A percentile compares a stretch with the other conserved stretches of the same genome.
phyloP scores from a whole-genome alignment of 2,888 invertebrate genomes.

The Conus canariensis region DNA sequence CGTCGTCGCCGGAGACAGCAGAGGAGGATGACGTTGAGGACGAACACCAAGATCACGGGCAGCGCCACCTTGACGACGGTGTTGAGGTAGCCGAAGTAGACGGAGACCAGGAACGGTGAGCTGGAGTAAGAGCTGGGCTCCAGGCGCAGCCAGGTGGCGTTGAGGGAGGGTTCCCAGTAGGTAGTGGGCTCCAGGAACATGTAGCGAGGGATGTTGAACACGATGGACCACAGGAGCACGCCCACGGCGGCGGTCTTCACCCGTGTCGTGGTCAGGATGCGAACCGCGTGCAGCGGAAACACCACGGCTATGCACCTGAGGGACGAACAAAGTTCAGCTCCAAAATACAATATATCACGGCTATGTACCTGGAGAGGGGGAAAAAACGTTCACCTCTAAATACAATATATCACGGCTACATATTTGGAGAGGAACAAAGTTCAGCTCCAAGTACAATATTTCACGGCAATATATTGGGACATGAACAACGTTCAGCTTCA shows the following conservation, averaged over 20 bases:
- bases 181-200: conserved; percentile 43
- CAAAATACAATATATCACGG: too few relatives aligned
- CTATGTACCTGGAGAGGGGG: too few relatives aligned
- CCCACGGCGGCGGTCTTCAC: conserved; percentile 40
- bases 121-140: conserved; percentile 43
- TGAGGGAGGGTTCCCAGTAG: conserved; percentile 44
- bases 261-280: conserved; percentile 38
- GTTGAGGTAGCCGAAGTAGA: conserved; percentile 47
- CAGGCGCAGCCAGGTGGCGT: conserved; percentile 44
- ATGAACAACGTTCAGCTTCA: too few relatives aligned
- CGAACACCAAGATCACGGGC: conserved; percentile 40
- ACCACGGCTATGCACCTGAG: conserved; percentile 37
- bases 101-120: conserved; percentile 38
- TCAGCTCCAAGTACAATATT: too few relatives aligned
- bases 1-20: conserved; percentile 44
- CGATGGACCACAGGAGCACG: conserved; percentile 47
- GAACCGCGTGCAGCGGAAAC: conserved; percentile 37
- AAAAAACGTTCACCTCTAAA: too few relatives aligned
- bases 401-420: too few relatives aligned
- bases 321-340: background rate
- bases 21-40: conserved; percentile 49
- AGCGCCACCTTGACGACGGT: conserved; percentile 47
- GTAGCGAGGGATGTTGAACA: conserved; percentile 48
- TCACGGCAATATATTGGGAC: too few relatives aligned
- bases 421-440: too few relatives aligned